Conservation (phyloP, 2,888 invertebrate genomes). For the Apotomis turbidana region DNA sequence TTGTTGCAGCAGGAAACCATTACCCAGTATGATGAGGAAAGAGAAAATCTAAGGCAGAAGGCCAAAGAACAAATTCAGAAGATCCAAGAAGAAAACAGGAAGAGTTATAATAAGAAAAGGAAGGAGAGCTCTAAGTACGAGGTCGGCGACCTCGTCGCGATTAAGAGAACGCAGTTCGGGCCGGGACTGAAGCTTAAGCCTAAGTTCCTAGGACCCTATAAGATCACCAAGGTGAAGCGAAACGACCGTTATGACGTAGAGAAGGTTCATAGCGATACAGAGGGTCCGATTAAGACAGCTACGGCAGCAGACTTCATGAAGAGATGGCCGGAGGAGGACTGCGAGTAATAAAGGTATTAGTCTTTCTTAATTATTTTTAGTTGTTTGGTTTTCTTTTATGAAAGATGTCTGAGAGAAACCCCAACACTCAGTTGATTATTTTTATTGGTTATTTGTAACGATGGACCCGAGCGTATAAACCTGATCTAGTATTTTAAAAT, state of each 20-base stretch:
- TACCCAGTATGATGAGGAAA: background rate
- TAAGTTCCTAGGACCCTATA: slow-evolving; percentile 9
- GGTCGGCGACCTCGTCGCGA: slow-evolving; percentile 5
- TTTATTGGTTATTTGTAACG: too few species aligned
- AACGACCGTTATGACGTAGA: slow-evolving; percentile 9
- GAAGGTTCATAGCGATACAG: background rate
- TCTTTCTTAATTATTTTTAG: too few species aligned
- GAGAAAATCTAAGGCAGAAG: slow-evolving; percentile 15
- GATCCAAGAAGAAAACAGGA: slow-evolving; percentile 28
- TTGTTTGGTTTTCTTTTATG: too few species aligned
- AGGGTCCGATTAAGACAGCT: slow-evolving; percentile 1
- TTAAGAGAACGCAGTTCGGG: slow-evolving; percentile 16
- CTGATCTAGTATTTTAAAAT: too few species aligned
- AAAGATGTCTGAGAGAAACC: too few species aligned
- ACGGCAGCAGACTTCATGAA: background rate
- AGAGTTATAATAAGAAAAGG: slow-evolving; percentile 26
- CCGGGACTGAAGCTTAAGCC: slow-evolving; percentile 8
- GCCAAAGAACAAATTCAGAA: background rate
- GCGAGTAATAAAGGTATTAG: slow-evolving; percentile 1
- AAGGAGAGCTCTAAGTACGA: slow-evolving; percentile 25
- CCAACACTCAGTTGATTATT: too few species aligned
- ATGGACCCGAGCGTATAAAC: too few species aligned
- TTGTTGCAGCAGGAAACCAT: slow-evolving; percentile 21
- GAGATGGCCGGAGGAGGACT: slow-evolving; percentile 12
- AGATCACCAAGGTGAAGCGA: slow-evolving; percentile 8